Conservation (phyloP, 2,113 vertebrate species). For the Cygnus buccinator region DNA sequence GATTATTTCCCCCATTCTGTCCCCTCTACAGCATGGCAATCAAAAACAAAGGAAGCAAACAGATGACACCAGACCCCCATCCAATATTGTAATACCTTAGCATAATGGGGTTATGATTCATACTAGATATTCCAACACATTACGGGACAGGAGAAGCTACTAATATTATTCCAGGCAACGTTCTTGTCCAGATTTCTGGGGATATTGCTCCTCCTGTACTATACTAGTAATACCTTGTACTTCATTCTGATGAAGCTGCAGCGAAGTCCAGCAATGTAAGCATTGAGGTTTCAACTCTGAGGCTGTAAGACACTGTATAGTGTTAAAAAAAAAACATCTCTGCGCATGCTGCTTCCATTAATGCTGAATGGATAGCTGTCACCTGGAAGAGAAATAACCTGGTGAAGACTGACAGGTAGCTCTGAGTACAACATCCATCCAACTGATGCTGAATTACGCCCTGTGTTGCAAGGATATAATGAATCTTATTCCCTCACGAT, state of each 20-base stretch:
- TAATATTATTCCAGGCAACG: neutral
- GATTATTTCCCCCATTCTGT: neutral
- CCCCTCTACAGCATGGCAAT: neutral
- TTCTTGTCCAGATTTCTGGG: neutral
- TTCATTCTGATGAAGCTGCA: neutral
- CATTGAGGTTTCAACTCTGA: neutral
- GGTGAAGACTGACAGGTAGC: neutral
- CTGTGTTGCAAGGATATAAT: neutral
- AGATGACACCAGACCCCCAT: neutral
- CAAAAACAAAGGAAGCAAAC: neutral
- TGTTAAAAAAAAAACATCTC: neutral
- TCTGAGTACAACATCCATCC: neutral
- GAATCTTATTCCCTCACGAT: neutral
- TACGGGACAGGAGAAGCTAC: neutral
- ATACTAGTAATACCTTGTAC: neutral
- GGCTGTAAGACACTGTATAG: neutral
- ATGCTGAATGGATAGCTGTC: neutral
- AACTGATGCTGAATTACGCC: fast-evolving
- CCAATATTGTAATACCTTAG: neutral
- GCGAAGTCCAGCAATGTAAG: neutral
- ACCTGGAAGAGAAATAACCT: neutral
- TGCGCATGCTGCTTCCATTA: neutral
- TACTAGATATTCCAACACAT: neutral
- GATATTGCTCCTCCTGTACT: neutral
- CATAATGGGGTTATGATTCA: neutral